Percentiles rank a stretch among this genome's conserved stretches.
Evolutionary conservation across 2,888 invertebrate genomes (phyloP).

Genomic region (Strigamia crassipes): DNA sequence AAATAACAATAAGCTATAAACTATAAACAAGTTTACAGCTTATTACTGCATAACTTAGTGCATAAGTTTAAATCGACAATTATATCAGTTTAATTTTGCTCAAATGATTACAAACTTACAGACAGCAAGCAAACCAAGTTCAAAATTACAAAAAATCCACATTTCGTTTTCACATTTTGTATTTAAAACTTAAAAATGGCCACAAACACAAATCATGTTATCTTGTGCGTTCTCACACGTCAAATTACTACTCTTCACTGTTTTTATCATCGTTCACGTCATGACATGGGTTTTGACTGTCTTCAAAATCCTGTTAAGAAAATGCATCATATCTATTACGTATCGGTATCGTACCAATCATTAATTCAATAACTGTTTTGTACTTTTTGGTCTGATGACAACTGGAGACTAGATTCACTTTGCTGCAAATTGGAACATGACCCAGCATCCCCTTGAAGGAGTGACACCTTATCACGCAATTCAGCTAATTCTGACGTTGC

Average conservation of each 20-base stretch:
- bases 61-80: neutral
- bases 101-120: neutral
- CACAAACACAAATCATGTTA: neutral
- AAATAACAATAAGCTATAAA: too few species aligned
- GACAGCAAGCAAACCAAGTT: constrained; percentile 14
- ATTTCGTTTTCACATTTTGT: neutral
- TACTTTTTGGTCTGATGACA: neutral
- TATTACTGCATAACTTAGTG: too few species aligned
- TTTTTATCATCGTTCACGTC: neutral
- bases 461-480: neutral
- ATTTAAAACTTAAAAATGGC: neutral
- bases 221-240: neutral
- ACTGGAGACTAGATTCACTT: neutral
- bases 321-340: neutral
- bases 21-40: too few species aligned
- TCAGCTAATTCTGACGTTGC: neutral
- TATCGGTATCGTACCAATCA: too few species aligned
- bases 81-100: constrained; percentile 9
- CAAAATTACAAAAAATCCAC: constrained; percentile 12
- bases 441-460: neutral
- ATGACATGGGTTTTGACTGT: neutral
- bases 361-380: too few species aligned
- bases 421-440: neutral
- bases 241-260: neutral
- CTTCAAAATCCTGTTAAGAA: neutral